Evolutionary conservation across 2,797 vertebrate species (phyloP).

Genomic region (Novumbra hubbsi): DNA sequence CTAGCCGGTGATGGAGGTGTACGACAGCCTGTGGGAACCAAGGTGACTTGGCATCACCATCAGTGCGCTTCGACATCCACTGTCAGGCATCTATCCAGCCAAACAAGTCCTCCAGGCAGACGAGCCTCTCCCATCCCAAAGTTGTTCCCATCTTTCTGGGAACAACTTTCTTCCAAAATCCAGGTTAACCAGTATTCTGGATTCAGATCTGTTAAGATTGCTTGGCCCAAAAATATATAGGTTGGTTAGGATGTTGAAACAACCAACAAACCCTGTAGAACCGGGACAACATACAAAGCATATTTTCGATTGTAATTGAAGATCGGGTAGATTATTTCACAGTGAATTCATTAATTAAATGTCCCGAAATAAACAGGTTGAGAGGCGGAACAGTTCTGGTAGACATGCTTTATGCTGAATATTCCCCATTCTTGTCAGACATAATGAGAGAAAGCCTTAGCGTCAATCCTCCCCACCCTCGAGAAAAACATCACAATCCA

Average conservation of each 20-base stretch:
- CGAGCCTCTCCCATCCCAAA: not conserved
- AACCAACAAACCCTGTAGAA: not conserved
- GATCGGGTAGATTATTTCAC: too few species aligned
- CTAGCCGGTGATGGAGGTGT: not conserved
- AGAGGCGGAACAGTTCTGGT: too few species aligned
- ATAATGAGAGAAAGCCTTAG: too few species aligned
- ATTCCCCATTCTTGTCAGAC: too few species aligned
- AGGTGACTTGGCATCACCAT: not conserved
- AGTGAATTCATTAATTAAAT: too few species aligned
- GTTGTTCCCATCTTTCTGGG: not conserved
- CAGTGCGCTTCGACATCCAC: not conserved
- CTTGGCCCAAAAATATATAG: not conserved
- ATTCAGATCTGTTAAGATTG: not conserved
- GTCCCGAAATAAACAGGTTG: too few species aligned
- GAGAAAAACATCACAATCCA: too few species aligned
- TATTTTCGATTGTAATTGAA: too few species aligned
- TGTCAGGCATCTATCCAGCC: not conserved
- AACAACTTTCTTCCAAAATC: not conserved
- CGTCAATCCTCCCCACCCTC: too few species aligned
- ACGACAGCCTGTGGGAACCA: not conserved
- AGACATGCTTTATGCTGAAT: too few species aligned
- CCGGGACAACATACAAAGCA: not conserved
- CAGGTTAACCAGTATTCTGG: not conserved
- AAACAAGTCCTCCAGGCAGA: not conserved
- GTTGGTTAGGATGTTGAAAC: not conserved